Evolutionary conservation across 1,140 invertebrate species (phyloP), one percentile per base, ranked within the genome.

Genomic region (Drosophila auraria): DNA sequence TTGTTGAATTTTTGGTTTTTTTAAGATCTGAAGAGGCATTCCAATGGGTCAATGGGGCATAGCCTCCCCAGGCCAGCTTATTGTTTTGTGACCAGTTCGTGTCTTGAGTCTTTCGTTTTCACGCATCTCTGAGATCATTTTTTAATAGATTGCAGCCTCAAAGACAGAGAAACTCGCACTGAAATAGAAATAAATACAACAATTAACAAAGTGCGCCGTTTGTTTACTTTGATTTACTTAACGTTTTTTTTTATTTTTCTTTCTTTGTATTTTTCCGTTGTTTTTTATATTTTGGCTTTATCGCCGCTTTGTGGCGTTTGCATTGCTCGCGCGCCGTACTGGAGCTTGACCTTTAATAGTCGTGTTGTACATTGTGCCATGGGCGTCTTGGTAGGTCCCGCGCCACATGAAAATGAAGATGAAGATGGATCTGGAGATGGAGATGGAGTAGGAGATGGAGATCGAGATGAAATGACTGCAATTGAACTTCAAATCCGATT

Each of bases 141-240:
- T 83, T 58, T 74, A 78, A 78, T 54, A 60, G 69, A 74, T 78
- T 78, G 65, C 76, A 78, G 64, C 33, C 42, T 27, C 12, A 20
- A 54, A 40, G 38, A 65, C 45, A 42, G 33, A 45, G 38, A 57
- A 30, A 60, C 72, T 76, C 44, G 45, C 53, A 53, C 44, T 54
- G 63, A 60, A 78, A 78, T 78, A 56, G 38, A 78, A 81, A 78
- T 53, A 70, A 58, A 68, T 75, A 75, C 73, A 75, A 84, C 84
- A 87, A 84, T 89, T 87, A 87, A 89, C 86, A 71, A 78, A 84
- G 80, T 84, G 84, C 65, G 73, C 74, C 69, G 56, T 83, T 87
- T 89, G 64, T 89, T 83, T 87, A 83, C 72, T 71, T 84, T 87
- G 68, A 74, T 89, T 89, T 84, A 89, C 77, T 83, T 83, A 73